Evolutionary conservation across 2,113 vertebrate genomes (phyloP).

Genomic region (Ptilonorhynchus violaceus): DNA sequence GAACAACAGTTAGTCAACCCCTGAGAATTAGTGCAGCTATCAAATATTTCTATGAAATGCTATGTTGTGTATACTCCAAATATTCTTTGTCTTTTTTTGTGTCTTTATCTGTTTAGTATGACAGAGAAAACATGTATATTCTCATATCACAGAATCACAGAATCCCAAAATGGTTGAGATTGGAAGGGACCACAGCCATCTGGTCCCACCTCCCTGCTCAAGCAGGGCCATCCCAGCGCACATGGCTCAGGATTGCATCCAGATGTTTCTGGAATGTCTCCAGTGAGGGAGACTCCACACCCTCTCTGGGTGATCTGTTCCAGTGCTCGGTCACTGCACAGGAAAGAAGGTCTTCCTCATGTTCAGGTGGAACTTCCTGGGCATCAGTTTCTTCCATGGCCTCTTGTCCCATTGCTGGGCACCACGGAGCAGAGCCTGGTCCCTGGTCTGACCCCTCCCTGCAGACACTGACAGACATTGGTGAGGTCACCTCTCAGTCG

Average conservation of each 20-base stretch:
- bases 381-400: rapidly evolving
- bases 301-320: neutral
- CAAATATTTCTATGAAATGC: neutral
- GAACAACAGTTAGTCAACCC: neutral
- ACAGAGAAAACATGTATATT: neutral
- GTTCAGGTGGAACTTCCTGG: neutral
- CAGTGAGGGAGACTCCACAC: neutral
- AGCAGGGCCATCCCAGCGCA: neutral
- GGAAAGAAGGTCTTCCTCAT: neutral
- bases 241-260: neutral
- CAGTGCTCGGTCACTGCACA: rapidly evolving
- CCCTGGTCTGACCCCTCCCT: neutral
- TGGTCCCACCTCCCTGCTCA: too few species aligned
- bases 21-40: neutral
- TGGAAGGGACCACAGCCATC: neutral
- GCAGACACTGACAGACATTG: neutral
- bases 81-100: neutral
- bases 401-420: neutral
- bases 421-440: neutral
- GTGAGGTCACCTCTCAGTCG: rapidly evolving
- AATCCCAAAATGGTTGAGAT: neutral
- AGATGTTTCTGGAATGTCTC: neutral
- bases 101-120: neutral
- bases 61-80: neutral
- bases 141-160: neutral